phyloP scores from a whole-genome alignment of 2,888 invertebrate species.

The Neria commutata region DNA sequence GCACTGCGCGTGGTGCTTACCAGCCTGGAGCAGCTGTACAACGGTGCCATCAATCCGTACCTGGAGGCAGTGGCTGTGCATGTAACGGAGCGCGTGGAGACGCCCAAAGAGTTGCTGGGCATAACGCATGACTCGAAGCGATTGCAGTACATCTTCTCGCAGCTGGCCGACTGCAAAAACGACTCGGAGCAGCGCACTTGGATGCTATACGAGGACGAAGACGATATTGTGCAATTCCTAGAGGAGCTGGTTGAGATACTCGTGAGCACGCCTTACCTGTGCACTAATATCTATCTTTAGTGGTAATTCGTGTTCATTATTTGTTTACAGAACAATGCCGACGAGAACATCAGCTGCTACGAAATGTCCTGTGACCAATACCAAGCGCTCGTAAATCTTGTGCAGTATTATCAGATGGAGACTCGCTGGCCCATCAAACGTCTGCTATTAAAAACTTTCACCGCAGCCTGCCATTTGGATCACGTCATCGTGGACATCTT shows the following conservation, averaged over 20 bases:
- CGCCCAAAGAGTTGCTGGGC: conserved; percentile 70
- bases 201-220: conserved; percentile 94
- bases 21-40: conserved; percentile 64
- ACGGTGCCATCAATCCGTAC: conserved; percentile 67
- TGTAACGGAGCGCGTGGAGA: conserved; percentile 69
- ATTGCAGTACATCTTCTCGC: conserved; percentile 81
- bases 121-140: conserved; percentile 81
- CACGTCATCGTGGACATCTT: conserved; percentile 80
- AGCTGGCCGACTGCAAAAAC: conserved; percentile 87
- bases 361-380: conserved; percentile 85
- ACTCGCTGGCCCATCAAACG: conserved; percentile 84
- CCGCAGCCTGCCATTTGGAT: conserved; percentile 86
- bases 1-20: conserved; percentile 80
- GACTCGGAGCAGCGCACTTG: conserved; percentile 95
- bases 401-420: conserved; percentile 97
- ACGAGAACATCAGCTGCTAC: conserved; percentile 84
- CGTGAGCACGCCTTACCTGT: conserved; percentile 65
- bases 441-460: conserved; percentile 82
- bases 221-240: conserved; percentile 84
- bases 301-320: conserved; percentile 15
- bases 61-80: conserved; percentile 69
- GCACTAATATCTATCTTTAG: no score
- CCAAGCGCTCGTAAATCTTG: conserved; percentile 80
- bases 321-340: conserved; percentile 81
- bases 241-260: conserved; percentile 82